Evolutionary conservation across 2,113 vertebrate genomes (phyloP).

Genomic region (Rhinoptilus africanus): DNA sequence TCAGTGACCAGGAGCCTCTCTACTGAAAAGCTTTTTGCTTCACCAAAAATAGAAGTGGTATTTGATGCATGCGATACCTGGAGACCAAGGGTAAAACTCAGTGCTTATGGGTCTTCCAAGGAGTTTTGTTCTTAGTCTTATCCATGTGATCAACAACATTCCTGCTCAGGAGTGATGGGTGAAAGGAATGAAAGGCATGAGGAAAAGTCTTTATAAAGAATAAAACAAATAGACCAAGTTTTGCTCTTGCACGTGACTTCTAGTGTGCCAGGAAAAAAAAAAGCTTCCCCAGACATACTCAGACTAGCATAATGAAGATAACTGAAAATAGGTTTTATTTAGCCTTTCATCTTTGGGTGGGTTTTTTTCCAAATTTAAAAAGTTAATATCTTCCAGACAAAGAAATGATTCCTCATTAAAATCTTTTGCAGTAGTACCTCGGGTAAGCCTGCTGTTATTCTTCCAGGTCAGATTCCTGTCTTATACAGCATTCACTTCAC

Average conservation of each 20-base stretch:
- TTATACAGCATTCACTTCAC: not conserved
- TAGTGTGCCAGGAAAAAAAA: not conserved
- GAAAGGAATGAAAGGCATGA: slow-evolving; percentile 14
- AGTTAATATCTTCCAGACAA: not conserved
- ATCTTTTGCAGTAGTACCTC: not conserved
- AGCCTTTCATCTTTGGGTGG: not conserved
- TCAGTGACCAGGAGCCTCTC: not conserved
- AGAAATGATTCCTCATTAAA: not conserved
- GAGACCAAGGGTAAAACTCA: not conserved
- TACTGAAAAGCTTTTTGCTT: not conserved
- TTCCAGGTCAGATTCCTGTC: not conserved
- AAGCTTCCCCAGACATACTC: not conserved
- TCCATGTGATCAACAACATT: not conserved
- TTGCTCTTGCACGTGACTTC: not conserved
- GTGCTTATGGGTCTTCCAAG: not conserved
- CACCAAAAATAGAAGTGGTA: not conserved
- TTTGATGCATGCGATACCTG: not conserved
- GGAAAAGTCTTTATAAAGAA: not conserved
- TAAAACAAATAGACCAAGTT: not conserved
- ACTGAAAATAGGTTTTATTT: not conserved
- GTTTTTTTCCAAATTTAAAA: not conserved
- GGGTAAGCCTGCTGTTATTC: not conserved
- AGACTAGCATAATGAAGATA: not conserved
- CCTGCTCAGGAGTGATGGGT: not conserved
- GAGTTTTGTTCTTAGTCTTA: not conserved